phyloP scores from a whole-genome alignment of 1,140 invertebrate genomes.

The Acyrthosiphon pisum region DNA sequence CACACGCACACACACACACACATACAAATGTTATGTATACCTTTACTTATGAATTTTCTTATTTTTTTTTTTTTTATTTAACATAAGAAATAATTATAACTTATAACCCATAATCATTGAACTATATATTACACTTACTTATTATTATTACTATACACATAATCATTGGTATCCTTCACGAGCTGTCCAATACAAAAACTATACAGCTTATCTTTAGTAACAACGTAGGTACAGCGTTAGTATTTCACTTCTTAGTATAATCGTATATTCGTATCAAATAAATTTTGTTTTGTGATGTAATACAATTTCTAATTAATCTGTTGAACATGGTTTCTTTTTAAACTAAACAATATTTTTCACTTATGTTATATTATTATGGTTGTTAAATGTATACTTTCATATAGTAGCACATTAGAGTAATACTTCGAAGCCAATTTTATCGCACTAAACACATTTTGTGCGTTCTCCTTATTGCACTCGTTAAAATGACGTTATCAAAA shows the following conservation, averaged over 20 bases:
- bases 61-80: neutral
- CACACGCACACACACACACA: neutral
- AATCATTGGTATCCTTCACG: neutral
- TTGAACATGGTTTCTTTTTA: neutral
- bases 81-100: neutral
- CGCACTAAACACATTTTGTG: neutral
- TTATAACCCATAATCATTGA: neutral
- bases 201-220: neutral
- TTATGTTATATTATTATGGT: neutral
- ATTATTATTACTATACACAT: neutral
- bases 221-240: neutral
- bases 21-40: neutral
- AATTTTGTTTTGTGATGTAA: neutral
- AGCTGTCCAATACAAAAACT: neutral
- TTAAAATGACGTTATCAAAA: conserved; percentile 36
- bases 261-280: neutral
- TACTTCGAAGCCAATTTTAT: conserved; percentile 40
- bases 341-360: neutral
- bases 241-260: conserved; percentile 39
- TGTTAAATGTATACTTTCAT: neutral
- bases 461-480: conserved; percentile 31
- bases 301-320: conserved; percentile 41
- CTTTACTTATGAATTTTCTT: neutral
- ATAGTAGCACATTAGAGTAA: neutral
- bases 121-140: neutral